Evolutionary conservation across 2,113 vertebrate genomes (phyloP), one percentile per base, ranked within the genome.

Genomic region (Rhinopithecus roxellana): DNA sequence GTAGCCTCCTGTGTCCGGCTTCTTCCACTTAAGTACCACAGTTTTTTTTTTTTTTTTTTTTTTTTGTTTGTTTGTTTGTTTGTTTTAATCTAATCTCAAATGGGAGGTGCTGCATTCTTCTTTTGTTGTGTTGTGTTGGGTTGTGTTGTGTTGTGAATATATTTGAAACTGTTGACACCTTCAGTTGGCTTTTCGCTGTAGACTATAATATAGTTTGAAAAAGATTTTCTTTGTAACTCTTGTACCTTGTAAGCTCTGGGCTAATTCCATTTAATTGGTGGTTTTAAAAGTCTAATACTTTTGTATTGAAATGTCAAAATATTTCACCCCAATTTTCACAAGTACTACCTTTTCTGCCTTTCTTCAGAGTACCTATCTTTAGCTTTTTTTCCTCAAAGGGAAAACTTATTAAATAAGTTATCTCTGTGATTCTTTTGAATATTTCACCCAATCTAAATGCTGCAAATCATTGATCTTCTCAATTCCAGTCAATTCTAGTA

Each of bases 251-350:
- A 55, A 72, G 6, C 5, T 59, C 8, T 38, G 50, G 38, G 30
- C 3, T 59, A 81, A 70, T 94, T 59, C 27, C 48, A 32, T 45
- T 59, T 45, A 88, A 88, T 69, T 77, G 14, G 14, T 87, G 16
- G 27, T 35, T 57, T 88, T 17, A 6, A 45, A 70, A 16, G 89
- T 72, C 25, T 80, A 40, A 57, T 90, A 90, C 69, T 86, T 82
- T 82, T 48, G 20, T 86, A 25, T 43, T 90, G 13, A 90, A 77
- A 48, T 61, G 23, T n/a, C 48, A 93, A 86, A 57, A 82, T 86
- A 75, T 93, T 93, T 90, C 48, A 90, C 16, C 9, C 11, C 43
- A 72, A n/a, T 93, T 90, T 93, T 95, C 23, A 77, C 8, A 82
- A 11, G 11, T 75, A 45, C 1, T 50, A 35, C 5, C 14, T 85